Conservation (phyloP, 2,113 vertebrate species). For the Halcyon malimbica region DNA sequence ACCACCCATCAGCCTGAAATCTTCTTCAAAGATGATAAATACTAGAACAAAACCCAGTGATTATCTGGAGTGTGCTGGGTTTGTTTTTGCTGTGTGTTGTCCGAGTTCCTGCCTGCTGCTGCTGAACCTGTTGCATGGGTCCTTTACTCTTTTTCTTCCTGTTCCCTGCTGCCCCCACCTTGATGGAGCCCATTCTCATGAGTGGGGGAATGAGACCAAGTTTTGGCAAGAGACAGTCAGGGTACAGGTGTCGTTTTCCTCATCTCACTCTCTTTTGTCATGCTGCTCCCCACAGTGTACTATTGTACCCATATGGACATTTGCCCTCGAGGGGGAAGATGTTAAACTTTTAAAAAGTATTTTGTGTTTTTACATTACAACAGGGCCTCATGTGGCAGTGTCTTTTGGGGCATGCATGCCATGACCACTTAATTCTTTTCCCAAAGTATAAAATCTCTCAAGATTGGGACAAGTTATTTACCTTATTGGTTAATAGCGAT, state of each 20-base stretch:
- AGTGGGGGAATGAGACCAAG: neutral
- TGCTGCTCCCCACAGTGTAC: neutral
- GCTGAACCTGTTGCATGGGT: accelerated
- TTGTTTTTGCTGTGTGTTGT: neutral
- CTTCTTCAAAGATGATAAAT: slow-evolving; percentile 61
- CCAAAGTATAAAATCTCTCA: neutral
- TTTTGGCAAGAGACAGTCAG: neutral
- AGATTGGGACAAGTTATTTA: neutral
- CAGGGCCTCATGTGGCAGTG: neutral
- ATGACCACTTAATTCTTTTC: neutral
- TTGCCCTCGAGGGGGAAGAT: neutral
- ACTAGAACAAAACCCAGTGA: neutral
- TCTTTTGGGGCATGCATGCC: neutral
- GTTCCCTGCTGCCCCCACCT: neutral
- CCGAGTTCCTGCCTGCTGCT: neutral
- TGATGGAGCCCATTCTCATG: neutral
- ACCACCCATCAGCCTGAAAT: slow-evolving; percentile 44
- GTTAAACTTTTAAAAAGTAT: neutral
- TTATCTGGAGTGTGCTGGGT: neutral
- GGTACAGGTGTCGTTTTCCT: neutral
- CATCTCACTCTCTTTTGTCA: neutral
- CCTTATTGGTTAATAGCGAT: neutral
- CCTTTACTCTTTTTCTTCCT: neutral
- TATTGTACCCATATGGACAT: neutral
- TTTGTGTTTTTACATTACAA: neutral